phyloP scores from a whole-genome alignment of 2,888 invertebrate genomes.

The Trypoxylon attenuatum region DNA sequence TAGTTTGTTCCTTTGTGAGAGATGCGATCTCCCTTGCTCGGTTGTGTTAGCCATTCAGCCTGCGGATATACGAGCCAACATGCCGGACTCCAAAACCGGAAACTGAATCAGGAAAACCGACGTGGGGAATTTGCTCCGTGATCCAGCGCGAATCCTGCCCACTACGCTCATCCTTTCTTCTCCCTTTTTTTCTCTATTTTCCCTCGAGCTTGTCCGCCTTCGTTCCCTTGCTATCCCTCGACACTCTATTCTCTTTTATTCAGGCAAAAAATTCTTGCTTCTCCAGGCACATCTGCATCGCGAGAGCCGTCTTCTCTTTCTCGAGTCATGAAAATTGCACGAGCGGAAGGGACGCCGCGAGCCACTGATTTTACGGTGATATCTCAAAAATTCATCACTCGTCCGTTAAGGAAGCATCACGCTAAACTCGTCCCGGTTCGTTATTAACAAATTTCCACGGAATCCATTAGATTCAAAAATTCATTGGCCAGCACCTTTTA shows the following conservation, averaged over 20 bases:
- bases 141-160: conserved; percentile 4
- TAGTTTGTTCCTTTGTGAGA: no score
- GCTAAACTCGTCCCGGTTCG: not conserved
- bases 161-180: conserved; percentile 19
- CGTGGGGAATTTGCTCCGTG: conserved; percentile 22
- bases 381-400: not conserved
- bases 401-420: not conserved
- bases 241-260: not conserved
- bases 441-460: not conserved
- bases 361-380: not conserved
- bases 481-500: not conserved
- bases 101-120: conserved; percentile 30
- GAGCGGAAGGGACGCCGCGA: not conserved
- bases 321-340: not conserved
- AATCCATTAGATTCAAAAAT: not conserved
- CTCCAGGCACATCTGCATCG: not conserved
- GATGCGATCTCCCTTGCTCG: no score
- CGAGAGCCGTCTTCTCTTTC: not conserved
- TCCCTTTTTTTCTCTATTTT: not conserved
- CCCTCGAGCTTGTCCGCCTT: not conserved
- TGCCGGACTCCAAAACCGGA: conserved; percentile 19
- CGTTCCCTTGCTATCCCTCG: not conserved
- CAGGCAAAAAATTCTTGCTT: not conserved
- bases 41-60: not conserved
- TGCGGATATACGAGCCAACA: conserved; percentile 5